Percentiles rank a stretch among this genome's conserved stretches.
phyloP scores from a whole-genome alignment of 2,113 vertebrate genomes.

The Salvelinus sp. region DNA sequence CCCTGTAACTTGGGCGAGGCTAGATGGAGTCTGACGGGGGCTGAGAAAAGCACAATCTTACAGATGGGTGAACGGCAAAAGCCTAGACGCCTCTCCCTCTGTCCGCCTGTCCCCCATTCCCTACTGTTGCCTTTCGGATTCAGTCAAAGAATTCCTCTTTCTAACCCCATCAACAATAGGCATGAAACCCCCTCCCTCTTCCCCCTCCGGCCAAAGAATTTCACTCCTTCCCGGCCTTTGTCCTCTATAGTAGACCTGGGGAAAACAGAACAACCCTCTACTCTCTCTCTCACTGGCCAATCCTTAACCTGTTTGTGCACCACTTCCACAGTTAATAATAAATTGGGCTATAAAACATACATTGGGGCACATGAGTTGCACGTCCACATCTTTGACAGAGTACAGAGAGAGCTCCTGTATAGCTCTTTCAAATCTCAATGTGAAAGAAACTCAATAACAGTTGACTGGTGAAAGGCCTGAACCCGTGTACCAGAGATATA shows the following conservation, averaged over 20 bases:
- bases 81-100: constrained; percentile 73
- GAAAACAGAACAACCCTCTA: constrained; percentile 52
- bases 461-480: constrained; percentile 31
- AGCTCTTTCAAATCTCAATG: constrained; percentile 17
- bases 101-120: constrained; percentile 79
- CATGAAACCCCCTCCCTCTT: constrained; percentile 82
- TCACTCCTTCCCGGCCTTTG: constrained; percentile 81
- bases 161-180: constrained; percentile 84
- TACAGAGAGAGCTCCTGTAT: constrained; percentile 9
- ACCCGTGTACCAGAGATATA: constrained; percentile 41
- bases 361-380: constrained; percentile 55
- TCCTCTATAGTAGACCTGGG: constrained; percentile 64
- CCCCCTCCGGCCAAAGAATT: constrained; percentile 73
- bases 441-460: constrained; percentile 43
- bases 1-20: constrained; percentile 90
- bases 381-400: constrained; percentile 50
- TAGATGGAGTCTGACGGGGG: constrained; percentile 86
- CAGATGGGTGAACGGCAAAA: constrained; percentile 91
- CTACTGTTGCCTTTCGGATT: constrained; percentile 87
- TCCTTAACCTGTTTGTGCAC: constrained; percentile 65
- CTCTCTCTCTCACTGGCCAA: constrained; percentile 52
- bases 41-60: constrained; percentile 90
- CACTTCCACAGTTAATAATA: constrained; percentile 63
- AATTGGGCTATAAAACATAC: constrained; percentile 63
- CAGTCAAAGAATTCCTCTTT: constrained; percentile 83